Base-by-base conservation (phyloP, 2,797 vertebrate genomes). In the Melanotaenia parkinsoni region DNA sequence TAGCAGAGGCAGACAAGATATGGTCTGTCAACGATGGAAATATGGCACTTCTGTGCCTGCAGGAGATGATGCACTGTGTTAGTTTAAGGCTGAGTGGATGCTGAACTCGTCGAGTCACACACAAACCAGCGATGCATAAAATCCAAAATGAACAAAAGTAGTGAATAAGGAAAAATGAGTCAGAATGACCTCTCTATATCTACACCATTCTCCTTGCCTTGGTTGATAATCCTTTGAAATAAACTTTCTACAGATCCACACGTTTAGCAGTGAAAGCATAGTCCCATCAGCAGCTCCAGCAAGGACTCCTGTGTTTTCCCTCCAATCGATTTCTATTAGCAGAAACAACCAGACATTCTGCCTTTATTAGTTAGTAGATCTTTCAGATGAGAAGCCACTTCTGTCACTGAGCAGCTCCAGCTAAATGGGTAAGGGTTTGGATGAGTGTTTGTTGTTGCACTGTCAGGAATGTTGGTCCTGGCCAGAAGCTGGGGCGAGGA, bases 31-130 rank as follows among this genome's bases (percentile, higher is more conserved):
- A 66, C 43, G 30, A 20, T 57, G 33, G 61, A 9, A 67, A 69
- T 20, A 16, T 69, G 71, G 61, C 50, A 18, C 60, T 73, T 67
- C 22, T 70, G 61, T 62, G 66, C 74, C 76, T 74, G 58, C 58
- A 50, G 77, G 81, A 64, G 33, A 82, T 70, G 79, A 82, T 82
- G 83, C 22, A 8, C 70, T 30, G 9, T 30, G 9, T 68, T 65
- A 37, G 57, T 71, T 81, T 70, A 83, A 12, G 75, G 83, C 80
- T 76, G 69, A 87, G 47, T 30, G 78, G 70, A 66, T 26, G 65
- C 63, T 82, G 53, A 76, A 75, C 63, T 70, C 90, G 12, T 59
- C 88, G 88, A 91, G 83, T 80, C 84, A 69, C 68, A 76, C 45
- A 30, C 32, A 81, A 77, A 28, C 83, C 58, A 66, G 70, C 54